phyloP scores from a whole-genome alignment of 2,797 vertebrate genomes.

The Smutsia gigantea region DNA sequence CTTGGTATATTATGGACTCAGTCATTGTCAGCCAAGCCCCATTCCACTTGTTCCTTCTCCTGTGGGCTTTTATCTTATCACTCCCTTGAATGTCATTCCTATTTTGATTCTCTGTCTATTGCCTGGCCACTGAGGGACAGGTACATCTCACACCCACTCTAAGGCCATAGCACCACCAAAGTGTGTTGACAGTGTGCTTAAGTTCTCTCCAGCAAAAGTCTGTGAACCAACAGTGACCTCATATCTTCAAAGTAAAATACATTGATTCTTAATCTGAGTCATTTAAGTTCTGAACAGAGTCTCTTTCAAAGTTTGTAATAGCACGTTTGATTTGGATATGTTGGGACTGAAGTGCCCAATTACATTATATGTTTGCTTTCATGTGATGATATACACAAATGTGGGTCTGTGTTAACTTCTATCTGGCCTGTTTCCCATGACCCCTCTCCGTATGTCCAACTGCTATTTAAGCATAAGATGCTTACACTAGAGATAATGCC shows the following conservation, averaged over 20 bases:
- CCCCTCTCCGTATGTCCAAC: not conserved
- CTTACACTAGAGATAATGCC: not conserved
- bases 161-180: not conserved
- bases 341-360: not conserved
- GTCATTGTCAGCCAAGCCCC: conserved; percentile 32
- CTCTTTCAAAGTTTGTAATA: not conserved
- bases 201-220: not conserved
- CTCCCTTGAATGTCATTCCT: conserved; percentile 15
- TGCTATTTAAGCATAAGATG: not conserved
- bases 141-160: not conserved
- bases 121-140: not conserved
- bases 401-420: not conserved
- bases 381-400: not conserved
- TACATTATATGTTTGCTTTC: not conserved
- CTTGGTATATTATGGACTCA: conserved; percentile 28
- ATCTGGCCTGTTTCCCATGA: not conserved
- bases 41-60: conserved; percentile 16
- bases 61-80: not conserved
- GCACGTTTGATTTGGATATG: not conserved
- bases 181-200: not conserved
- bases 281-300: not conserved
- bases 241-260: not conserved
- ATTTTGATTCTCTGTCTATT: not conserved
- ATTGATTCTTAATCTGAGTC: not conserved
- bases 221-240: not conserved